phyloP scores from a whole-genome alignment of 2,888 invertebrate species.

The Drosophila fulvimacula region DNA sequence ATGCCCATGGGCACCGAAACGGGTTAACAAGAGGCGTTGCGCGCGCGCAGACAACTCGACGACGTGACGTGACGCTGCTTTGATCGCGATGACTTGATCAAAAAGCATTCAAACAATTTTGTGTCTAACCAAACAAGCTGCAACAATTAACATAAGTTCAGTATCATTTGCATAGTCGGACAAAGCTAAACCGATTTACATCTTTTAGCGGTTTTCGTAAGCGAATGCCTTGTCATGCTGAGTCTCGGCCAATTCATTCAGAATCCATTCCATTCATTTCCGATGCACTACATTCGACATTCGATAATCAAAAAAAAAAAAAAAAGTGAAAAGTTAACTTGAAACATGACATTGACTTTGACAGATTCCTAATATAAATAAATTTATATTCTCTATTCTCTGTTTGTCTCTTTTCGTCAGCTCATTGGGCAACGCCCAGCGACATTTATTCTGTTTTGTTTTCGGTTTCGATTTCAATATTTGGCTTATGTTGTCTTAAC shows the following conservation, averaged over 20 bases:
- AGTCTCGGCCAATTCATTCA: slow-evolving; percentile 2
- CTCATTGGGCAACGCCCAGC: slow-evolving; percentile 21
- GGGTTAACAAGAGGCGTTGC: slow-evolving; percentile 23
- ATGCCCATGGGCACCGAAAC: slow-evolving; percentile 51
- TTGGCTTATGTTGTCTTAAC: slow-evolving; percentile 32
- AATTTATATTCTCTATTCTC: slow-evolving; percentile 6
- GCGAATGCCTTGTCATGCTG: slow-evolving; percentile 27
- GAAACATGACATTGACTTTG: slow-evolving; percentile 31
- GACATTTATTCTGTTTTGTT: slow-evolving; percentile 15
- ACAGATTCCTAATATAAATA: neutral
- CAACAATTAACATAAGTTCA: neutral
- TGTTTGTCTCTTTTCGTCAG: neutral
- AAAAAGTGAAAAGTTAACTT: slow-evolving; percentile 10
- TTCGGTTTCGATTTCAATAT: slow-evolving; percentile 15
- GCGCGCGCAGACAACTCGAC: slow-evolving; percentile 24
- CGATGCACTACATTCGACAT: slow-evolving; percentile 28
- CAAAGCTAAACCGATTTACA: slow-evolving; percentile 13
- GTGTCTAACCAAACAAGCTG: slow-evolving; percentile 8
- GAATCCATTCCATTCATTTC: slow-evolving; percentile 27
- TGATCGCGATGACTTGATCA: slow-evolving; percentile 37
- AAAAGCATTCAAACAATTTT: slow-evolving; percentile 20
- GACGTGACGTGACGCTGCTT: neutral
- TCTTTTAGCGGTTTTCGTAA: slow-evolving; percentile 5
- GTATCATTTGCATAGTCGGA: slow-evolving; percentile 37
- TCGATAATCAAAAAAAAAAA: neutral